These are phyloP conservation scores for Theonella swinhoei DNA, from an alignment of 37 sponge, comb jelly and placozoan genomes.

Conservation along the genomic window DNA sequence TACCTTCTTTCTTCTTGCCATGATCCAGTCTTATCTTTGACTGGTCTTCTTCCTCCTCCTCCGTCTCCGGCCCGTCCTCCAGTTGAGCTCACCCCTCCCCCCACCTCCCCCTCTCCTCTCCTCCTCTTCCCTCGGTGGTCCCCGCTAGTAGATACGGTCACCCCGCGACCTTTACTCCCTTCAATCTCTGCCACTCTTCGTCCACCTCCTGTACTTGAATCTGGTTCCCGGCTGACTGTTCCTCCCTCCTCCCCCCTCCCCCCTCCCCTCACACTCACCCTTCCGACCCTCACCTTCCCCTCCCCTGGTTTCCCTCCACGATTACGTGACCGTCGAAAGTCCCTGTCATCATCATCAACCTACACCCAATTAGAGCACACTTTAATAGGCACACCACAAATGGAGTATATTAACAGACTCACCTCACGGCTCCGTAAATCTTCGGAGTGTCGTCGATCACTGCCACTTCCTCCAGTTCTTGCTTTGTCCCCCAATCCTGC, in stretches of 20 bases:
- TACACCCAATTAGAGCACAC: background rate
- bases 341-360: conserved; percentile 91
- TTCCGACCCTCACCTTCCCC: background rate
- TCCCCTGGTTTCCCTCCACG: background rate
- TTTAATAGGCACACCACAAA: background rate
- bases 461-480: background rate
- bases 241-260: background rate
- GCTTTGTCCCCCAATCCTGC: background rate
- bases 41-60: conserved; percentile 21
- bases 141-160: background rate
- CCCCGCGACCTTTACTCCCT: background rate
- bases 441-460: conserved; percentile 48
- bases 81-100: background rate
- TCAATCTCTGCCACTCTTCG: conserved; percentile 1
- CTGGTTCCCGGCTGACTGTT: background rate
- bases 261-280: background rate
- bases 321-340: conserved; percentile 73
- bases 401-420: too few species aligned
- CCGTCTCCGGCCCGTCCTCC: background rate
- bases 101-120: background rate
- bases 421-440: conserved; percentile 65
- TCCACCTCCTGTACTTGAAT: conserved; percentile 11
- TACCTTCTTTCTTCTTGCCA: conserved; percentile 29
- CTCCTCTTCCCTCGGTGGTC: background rate
- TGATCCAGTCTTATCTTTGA: conserved; percentile 36